A percentile compares a stretch with the other conserved stretches of the same genome.
These are phyloP conservation scores for Porites australiensis DNA, from an alignment of 64 coral and sea anemone genomes.

Conservation along the genomic window DNA sequence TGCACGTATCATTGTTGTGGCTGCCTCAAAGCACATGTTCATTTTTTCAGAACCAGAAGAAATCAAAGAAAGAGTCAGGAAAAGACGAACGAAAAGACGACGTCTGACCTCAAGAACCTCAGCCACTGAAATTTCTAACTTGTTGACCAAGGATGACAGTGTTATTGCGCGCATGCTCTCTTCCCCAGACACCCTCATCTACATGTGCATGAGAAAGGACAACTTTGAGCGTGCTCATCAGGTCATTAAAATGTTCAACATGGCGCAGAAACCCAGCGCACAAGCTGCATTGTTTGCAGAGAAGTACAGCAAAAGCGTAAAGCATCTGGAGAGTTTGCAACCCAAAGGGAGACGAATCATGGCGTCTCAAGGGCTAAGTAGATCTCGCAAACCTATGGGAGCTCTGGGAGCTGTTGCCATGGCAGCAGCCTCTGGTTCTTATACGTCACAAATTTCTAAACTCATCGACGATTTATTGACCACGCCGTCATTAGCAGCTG, in stretches of 20 bases:
- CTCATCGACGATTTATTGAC: constrained; percentile 82
- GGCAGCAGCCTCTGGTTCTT: constrained; percentile 93
- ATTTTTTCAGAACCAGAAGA: constrained; percentile 51
- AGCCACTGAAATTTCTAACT: constrained; percentile 22
- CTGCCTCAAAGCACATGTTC: background rate
- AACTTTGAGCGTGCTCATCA: constrained; percentile 92
- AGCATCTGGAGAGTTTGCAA: constrained; percentile 76
- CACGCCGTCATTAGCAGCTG: constrained; percentile 52
- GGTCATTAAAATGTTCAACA: constrained; percentile 94
- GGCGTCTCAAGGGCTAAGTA: background rate
- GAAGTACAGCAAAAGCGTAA: constrained; percentile 73
- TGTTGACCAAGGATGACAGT: constrained; percentile 79
- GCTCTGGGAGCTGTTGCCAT: constrained; percentile 91
- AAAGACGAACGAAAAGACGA: constrained; percentile 26
- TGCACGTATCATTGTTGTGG: too few species aligned
- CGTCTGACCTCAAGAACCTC: constrained; percentile 12
- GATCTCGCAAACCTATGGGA: constrained; percentile 34
- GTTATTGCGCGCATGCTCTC: constrained; percentile 94
- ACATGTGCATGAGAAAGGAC: constrained; percentile 97
- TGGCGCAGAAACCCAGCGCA: constrained; percentile 78
- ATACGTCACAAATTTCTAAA: constrained; percentile 49
- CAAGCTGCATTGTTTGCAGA: constrained; percentile 84
- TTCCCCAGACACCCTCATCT: constrained; percentile 90
- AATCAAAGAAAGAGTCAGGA: background rate
- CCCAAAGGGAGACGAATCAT: constrained; percentile 56